These are phyloP conservation scores for Crotalus horridus DNA, from an alignment of 2,113 vertebrate genomes.

Conservation along the genomic window DNA sequence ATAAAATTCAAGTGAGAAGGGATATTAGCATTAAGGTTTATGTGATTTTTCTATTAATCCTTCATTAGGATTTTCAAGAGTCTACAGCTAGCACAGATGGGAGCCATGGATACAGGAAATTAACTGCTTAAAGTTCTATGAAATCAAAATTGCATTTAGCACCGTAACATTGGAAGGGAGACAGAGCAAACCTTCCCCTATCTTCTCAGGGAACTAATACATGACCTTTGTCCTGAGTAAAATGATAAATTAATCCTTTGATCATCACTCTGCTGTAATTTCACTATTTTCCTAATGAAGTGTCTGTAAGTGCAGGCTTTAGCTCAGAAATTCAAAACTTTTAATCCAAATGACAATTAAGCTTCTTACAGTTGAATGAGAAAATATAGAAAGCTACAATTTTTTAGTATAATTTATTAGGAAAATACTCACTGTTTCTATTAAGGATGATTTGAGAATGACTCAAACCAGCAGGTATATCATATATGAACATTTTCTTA, in stretches of 20 bases:
- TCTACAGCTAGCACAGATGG: not conserved
- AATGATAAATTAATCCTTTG: not conserved
- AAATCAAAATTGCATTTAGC: constrained; percentile 20
- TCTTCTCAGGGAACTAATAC: not conserved
- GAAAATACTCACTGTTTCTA: not conserved
- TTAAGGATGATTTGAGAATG: not conserved
- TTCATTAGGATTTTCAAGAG: constrained; percentile 36
- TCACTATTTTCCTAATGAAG: constrained; percentile 36
- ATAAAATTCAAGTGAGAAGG: constrained; percentile 36
- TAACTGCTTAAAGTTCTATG: constrained; percentile 25
- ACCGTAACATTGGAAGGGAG: not conserved
- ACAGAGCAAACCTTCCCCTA: constrained; percentile 1
- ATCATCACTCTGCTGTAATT: not conserved
- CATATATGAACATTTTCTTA: not conserved
- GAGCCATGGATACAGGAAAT: constrained; percentile 31
- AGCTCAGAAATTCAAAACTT: not conserved
- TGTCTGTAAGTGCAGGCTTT: not conserved
- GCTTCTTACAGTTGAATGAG: not conserved
- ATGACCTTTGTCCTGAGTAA: not conserved
- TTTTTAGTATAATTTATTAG: not conserved
- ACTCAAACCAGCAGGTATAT: not conserved
- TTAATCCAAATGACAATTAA: not conserved
- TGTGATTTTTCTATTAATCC: constrained; percentile 46
- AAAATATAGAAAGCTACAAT: not conserved
- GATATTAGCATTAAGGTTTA: constrained; percentile 45